Base-by-base conservation (phyloP, 1,140 invertebrate genomes). In the Scylla paramamosain region DNA sequence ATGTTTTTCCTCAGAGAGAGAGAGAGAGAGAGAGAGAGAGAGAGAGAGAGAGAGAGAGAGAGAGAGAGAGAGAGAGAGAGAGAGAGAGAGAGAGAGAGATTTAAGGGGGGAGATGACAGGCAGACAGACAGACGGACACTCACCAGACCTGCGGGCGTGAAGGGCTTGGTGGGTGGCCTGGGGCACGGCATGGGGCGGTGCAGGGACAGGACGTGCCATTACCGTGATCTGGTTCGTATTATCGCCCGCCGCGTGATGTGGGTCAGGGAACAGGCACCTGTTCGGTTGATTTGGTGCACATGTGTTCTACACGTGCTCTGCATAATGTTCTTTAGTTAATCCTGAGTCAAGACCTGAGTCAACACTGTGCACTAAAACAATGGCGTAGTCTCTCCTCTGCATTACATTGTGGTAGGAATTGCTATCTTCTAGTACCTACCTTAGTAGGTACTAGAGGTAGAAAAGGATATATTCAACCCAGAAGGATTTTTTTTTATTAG, bases 61-160 rank as follows among this genome's bases (percentile, higher is more conserved):
- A 59, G 52, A 59, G 83, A 86, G 28, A 31, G 83, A 86, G 83
- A 31, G 83, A 86, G 83, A 86, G 83, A 86, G 83, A 86, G 83
- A 86, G 83, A 86, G 83, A 86, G 83, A 86, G 83, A 86, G 83
- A 86, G 86, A 31, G 86, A 28, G 86, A 25, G 29, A 25, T 8
- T 31, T 10, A n/a, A n/a, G 4, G 39, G 83, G 83, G 6, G 31
- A 14, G 83, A n/a, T 31, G 32, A 86, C 28, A 88, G 31, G 14
- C 86, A 88, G 86, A 46, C 29, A 20, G 86, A 46, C 14, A 46
- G 86, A 46, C 45, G 16, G 45, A 88, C 8, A 25, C n/a, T 39
- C 16, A 32, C 7, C 86, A 77, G 25, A 20, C n/a, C 20, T 77
- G 67, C 67, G 20, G 67, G 20, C 12, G 12, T 77, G 16, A n/a